These are phyloP conservation scores for Metaphire vulgaris DNA, from an alignment of 1,140 invertebrate genomes.

Conservation along the genomic window DNA sequence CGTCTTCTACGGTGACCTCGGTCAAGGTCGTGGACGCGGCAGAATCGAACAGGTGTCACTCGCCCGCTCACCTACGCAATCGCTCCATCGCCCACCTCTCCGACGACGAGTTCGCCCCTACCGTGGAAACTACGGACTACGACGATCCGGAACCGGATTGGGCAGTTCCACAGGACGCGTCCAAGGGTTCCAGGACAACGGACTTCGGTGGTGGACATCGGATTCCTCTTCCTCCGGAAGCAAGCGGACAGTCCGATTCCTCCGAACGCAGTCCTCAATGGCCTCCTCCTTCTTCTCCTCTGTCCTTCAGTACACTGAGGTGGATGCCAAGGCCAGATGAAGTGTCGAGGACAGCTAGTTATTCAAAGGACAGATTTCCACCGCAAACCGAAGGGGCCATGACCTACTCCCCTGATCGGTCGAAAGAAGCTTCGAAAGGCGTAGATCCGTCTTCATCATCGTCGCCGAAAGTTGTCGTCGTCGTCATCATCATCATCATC, in stretches of 20 bases:
- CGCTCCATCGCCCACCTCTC: neutral
- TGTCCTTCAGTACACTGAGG: neutral
- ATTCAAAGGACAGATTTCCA: neutral
- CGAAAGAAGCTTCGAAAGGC: neutral
- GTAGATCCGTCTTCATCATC: neutral
- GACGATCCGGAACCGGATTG: no score
- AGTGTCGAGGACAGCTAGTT: neutral
- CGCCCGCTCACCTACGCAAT: neutral
- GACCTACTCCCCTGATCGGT: neutral
- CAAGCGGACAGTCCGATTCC: neutral
- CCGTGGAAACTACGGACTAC: neutral
- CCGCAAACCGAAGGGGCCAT: neutral
- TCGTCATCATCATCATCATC: neutral
- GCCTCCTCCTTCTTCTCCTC: neutral
- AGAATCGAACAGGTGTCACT: neutral
- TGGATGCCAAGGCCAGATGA: neutral
- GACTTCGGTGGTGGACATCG: no score
- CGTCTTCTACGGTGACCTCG: slow-evolving; percentile 27
- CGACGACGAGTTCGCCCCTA: neutral
- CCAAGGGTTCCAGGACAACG: no score
- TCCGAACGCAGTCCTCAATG: neutral
- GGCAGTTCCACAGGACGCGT: no score
- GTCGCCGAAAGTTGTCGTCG: neutral
- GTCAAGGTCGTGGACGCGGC: neutral
- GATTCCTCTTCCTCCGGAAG: no score